A percentile compares a stretch with the other conserved stretches of the same genome.
Evolutionary conservation across 2,113 vertebrate species (phyloP).

Genomic region (Merops nubicus): DNA sequence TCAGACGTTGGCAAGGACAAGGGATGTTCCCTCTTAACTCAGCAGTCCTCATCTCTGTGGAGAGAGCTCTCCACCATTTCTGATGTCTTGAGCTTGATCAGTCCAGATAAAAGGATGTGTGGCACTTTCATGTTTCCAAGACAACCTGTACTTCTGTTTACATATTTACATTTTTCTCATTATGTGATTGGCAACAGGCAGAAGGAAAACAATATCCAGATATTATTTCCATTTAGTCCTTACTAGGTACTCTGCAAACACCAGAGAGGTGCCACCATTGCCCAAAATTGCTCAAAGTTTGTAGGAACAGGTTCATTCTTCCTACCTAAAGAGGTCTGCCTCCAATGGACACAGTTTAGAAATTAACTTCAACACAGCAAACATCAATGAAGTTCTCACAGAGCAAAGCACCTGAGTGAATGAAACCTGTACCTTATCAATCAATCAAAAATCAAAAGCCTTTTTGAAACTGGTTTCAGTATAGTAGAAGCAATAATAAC

Average conservation of each 20-base stretch:
- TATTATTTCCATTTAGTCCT: neutral
- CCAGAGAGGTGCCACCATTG: neutral
- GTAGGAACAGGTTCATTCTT: neutral
- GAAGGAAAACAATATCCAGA: neutral
- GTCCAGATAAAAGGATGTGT: neutral
- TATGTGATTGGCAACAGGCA: neutral
- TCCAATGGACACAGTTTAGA: neutral
- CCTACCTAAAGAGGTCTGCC: rapidly evolving
- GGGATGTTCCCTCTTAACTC: neutral
- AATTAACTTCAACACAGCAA: neutral
- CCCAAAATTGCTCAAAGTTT: neutral
- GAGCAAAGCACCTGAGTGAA: rapidly evolving
- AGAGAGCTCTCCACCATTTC: neutral
- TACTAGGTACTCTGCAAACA: neutral
- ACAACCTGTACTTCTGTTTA: neutral
- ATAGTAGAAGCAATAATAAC: neutral
- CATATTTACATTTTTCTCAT: neutral
- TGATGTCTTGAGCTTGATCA: rapidly evolving
- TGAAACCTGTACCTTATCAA: neutral
- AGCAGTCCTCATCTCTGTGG: neutral
- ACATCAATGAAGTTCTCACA: neutral
- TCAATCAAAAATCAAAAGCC: neutral
- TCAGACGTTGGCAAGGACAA: rapidly evolving
- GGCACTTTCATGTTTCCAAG: neutral
- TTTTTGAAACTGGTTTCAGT: neutral